Conservation (phyloP, 2,888 invertebrate species). For the Callyntrura guangdongensis region DNA sequence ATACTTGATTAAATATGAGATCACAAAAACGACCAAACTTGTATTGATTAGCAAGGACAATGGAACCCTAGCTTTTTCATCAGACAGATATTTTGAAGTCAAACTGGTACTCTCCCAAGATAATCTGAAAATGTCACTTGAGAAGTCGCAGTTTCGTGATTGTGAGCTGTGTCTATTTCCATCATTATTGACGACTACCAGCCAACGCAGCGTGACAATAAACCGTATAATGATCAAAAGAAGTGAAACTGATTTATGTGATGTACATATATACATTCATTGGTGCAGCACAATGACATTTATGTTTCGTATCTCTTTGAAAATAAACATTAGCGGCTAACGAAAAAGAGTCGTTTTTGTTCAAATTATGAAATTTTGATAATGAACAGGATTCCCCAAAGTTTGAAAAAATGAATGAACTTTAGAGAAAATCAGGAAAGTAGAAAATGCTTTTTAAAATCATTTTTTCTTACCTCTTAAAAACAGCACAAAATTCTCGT, state of each 20-base stretch:
- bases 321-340: background rate
- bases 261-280: slow-evolving; percentile 31
- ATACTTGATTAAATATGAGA: background rate
- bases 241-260: slow-evolving; percentile 39
- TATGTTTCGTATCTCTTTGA: background rate
- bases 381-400: background rate
- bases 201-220: background rate
- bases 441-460: too few species aligned
- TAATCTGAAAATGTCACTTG: slow-evolving; percentile 53
- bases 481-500: too few species aligned
- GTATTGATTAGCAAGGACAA: slow-evolving; percentile 33
- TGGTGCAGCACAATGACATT: slow-evolving; percentile 61
- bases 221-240: background rate
- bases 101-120: background rate
- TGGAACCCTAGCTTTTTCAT: background rate
- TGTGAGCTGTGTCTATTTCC: background rate
- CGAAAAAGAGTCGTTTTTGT: slow-evolving; percentile 26
- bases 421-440: too few species aligned
- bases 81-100: background rate
- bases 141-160: background rate
- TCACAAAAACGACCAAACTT: background rate
- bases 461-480: too few species aligned
- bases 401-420: background rate
- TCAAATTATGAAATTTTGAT: background rate
- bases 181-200: background rate